Conservation (phyloP, 2,888 invertebrate species). For the Eudemis profundana region DNA sequence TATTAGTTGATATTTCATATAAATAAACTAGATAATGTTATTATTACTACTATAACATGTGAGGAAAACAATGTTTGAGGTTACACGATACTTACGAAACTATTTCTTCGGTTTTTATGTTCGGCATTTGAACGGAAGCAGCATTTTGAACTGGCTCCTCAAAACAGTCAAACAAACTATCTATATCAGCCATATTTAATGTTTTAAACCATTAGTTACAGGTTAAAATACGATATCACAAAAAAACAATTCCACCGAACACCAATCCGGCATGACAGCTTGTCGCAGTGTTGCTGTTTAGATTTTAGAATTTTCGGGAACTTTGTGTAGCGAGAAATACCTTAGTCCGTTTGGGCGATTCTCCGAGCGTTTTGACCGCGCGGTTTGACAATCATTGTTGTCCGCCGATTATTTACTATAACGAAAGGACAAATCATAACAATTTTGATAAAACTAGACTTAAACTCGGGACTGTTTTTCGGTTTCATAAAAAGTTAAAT, state of each 20-base stretch:
- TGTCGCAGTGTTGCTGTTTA: neutral
- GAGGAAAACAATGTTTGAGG: slow-evolving; percentile 54
- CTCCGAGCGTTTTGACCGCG: no score
- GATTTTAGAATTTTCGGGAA: no score
- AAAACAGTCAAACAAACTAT: slow-evolving; percentile 77
- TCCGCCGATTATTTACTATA: no score
- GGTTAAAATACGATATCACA: neutral
- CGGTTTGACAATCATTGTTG: no score
- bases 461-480: no score
- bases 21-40: slow-evolving; percentile 12
- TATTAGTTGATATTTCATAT: neutral
- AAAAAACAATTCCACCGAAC: slow-evolving; percentile 8
- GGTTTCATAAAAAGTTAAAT: no score
- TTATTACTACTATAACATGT: slow-evolving; percentile 26
- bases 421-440: no score
- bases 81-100: slow-evolving; percentile 64
- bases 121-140: slow-evolving; percentile 63
- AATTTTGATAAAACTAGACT: no score
- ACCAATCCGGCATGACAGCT: slow-evolving; percentile 9
- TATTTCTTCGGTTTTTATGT: slow-evolving; percentile 55
- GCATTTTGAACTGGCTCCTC: slow-evolving; percentile 65
- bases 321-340: no score
- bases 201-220: slow-evolving; percentile 3
- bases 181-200: slow-evolving; percentile 66
- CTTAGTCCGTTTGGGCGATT: no score